Evolutionary conservation across 2,888 invertebrate genomes (phyloP).

Genomic region (Meiosimyza platycephala): DNA sequence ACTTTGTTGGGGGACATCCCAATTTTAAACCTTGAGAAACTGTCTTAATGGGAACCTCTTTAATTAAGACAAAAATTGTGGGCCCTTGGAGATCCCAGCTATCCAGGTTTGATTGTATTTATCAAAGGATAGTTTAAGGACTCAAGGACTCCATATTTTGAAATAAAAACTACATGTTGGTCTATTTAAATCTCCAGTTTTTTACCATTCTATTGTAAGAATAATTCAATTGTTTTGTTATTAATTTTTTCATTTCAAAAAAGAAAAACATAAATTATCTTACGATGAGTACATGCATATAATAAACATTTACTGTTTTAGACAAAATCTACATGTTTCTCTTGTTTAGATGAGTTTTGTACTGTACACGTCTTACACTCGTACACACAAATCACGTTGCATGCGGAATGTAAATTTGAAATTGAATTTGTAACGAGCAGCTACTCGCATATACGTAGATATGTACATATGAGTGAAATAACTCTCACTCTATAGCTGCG

Average conservation of each 20-base stretch:
- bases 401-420: slow-evolving; percentile 32
- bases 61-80: too few relatives aligned
- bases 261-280: slow-evolving; percentile 28
- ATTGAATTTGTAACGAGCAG: slow-evolving; percentile 3
- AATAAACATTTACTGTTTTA: slow-evolving; percentile 23
- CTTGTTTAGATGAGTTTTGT: not conserved
- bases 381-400: slow-evolving; percentile 16
- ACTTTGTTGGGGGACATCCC: too few relatives aligned
- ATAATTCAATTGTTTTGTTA: not conserved
- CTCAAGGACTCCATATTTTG: too few relatives aligned
- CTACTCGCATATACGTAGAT: not conserved
- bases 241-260: not conserved
- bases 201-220: not conserved
- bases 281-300: slow-evolving; percentile 25
- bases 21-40: too few relatives aligned
- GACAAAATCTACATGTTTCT: slow-evolving; percentile 16
- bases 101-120: too few relatives aligned
- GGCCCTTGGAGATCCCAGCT: too few relatives aligned
- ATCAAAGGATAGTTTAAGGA: too few relatives aligned
- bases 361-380: slow-evolving; percentile 20
- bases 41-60: too few relatives aligned
- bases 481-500: too few relatives aligned
- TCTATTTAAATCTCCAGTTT: too few relatives aligned
- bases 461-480: too few relatives aligned
- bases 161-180: too few relatives aligned